Conservation (phyloP, 2,797 vertebrate genomes). For the Rhinogobio ventralis region DNA sequence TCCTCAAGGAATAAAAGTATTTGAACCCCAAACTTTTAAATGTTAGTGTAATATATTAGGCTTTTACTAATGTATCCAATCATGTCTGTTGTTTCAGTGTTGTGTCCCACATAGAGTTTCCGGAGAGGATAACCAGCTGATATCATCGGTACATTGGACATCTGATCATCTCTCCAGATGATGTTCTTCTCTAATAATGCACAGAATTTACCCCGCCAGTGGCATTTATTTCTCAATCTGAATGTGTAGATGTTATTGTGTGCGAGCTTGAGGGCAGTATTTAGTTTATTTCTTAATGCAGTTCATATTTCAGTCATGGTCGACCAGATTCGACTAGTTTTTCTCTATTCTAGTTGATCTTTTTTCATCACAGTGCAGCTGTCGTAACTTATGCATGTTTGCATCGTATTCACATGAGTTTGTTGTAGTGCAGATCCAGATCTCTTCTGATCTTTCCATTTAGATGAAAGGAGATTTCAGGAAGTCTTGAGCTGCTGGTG, state of each 20-base stretch:
- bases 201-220: constrained; percentile 1
- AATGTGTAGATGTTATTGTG: constrained; percentile 4
- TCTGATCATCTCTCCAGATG: constrained; percentile 14
- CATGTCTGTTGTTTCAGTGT: constrained; percentile 81
- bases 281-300: constrained; percentile 14
- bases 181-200: not conserved
- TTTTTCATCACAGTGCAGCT: not conserved
- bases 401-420: not conserved
- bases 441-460: not conserved
- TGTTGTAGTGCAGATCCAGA: not conserved
- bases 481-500: not conserved
- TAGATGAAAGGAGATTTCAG: not conserved
- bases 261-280: constrained; percentile 8
- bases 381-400: not conserved
- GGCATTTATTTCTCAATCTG: constrained; percentile 1
- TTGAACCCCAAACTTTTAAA: not conserved
- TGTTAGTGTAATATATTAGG: not conserved
- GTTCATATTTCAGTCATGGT: not conserved
- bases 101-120: constrained; percentile 89
- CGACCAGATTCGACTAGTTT: not conserved
- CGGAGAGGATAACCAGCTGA: not conserved
- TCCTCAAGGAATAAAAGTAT: not conserved
- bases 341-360: not conserved
- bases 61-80: not conserved
- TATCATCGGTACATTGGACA: not conserved